Base-by-base conservation (phyloP, 2,797 vertebrate species). In the Pangasius djambal region DNA sequence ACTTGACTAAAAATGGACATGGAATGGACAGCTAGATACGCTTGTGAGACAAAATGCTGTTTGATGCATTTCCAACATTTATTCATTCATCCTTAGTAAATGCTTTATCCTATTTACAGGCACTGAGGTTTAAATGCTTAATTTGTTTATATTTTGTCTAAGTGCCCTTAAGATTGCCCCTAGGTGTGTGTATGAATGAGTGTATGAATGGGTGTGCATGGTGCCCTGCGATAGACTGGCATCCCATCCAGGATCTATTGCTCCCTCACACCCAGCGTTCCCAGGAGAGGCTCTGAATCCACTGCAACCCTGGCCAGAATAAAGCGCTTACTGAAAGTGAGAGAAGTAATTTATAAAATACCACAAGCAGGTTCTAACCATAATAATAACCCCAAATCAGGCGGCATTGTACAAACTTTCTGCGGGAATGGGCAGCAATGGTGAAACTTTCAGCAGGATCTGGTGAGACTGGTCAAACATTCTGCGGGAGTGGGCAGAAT, bases 101-200 rank as follows among this genome's bases (percentile, higher is more conserved):
- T 78, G 25, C 10, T 52, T 78, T 52, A 52, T 50, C 48, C 75
- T 78, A 52, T 78, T 78, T 52, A n/a, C 6, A 78, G 28, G 52
- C 12, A n/a, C 44, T 52, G 75, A 6, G 10, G 10, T 48, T 25
- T 75, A 13, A 28, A 13, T 12, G 72, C 40, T 70, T 18, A 18
- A 48, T 48, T 48, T 25, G 40, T 75, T 75, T 28, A 48, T 28
- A 75, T 48, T 67, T 67, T n/a, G 28, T 13, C 52, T 55, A 55
- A 13, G 52, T 48, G 44, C 6, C 6, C 0, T 48, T 48, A 48
- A 55, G 15, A 55, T 22, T 84, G 61, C 40, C 28, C 59, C 28
- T 20, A n/a, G 44, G 40, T n/a, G n/a, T n/a, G n/a, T n/a, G n/a
- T 67, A 67, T 50, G 37, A 83, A 83, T 83, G 82, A n/a, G 7